Evolutionary conservation across 2,797 vertebrate species (phyloP).

Genomic region (Halcyon smyrnensis): DNA sequence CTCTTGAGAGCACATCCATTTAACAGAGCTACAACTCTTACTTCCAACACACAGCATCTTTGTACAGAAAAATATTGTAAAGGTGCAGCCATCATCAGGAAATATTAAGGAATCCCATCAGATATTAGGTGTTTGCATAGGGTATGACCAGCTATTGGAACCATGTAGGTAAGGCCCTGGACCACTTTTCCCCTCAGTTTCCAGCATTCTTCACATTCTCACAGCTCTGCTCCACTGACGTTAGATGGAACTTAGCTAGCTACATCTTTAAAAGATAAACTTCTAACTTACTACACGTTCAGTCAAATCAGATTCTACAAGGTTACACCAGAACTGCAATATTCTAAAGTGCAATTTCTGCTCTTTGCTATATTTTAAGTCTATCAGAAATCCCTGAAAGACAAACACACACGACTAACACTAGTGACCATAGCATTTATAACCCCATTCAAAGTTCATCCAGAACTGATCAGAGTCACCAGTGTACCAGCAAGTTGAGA

Average conservation of each 20-base stretch:
- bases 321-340: neutral
- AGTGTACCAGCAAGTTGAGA: neutral
- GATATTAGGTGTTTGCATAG: neutral
- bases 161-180: neutral
- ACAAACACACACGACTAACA: neutral
- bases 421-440: neutral
- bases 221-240: neutral
- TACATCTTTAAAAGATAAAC: neutral
- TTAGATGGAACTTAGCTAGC: neutral
- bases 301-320: neutral
- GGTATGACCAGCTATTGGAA: neutral
- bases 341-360: neutral
- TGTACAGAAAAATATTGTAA: neutral
- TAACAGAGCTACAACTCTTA: neutral
- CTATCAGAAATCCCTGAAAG: neutral
- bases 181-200: neutral
- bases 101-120: neutral
- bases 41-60: neutral
- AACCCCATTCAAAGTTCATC: neutral
- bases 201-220: neutral
- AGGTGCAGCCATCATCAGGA: neutral
- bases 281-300: neutral
- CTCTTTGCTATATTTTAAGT: neutral
- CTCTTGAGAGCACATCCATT: neutral
- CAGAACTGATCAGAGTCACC: neutral